Conservation (phyloP, 2,888 invertebrate species). For the Eupithecia subfuscata region DNA sequence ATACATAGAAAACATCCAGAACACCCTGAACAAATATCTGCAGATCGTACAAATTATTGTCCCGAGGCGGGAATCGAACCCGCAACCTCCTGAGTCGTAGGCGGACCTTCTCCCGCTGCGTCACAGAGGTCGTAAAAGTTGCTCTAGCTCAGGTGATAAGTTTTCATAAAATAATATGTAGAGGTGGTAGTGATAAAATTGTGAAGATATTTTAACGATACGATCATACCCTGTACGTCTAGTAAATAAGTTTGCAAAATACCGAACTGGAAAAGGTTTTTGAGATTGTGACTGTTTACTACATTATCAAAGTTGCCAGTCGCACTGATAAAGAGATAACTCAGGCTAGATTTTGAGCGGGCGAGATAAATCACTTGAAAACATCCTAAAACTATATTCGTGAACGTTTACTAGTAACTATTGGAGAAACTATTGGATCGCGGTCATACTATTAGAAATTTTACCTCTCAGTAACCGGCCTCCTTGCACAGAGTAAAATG, state of each 20-base stretch:
- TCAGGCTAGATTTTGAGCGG: too few relatives aligned
- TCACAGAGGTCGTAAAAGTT: too few relatives aligned
- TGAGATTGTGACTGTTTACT: neutral
- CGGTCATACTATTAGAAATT: neutral
- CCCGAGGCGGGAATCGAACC: too few relatives aligned
- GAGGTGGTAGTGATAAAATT: neutral
- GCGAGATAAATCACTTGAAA: too few relatives aligned
- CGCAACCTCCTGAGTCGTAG: too few relatives aligned
- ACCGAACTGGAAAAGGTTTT: neutral
- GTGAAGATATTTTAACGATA: neutral
- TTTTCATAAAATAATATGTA: neutral
- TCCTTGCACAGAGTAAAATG: neutral
- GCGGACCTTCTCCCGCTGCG: too few relatives aligned
- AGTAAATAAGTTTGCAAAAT: neutral
- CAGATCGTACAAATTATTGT: too few relatives aligned
- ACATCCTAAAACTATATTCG: neutral
- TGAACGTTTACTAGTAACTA: neutral
- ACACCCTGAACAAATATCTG: too few relatives aligned
- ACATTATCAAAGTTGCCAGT: neutral
- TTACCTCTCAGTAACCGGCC: neutral
- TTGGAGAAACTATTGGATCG: too few relatives aligned
- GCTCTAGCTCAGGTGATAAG: too few relatives aligned
- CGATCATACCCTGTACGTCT: neutral
- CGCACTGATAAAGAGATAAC: too few relatives aligned
- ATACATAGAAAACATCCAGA: too few relatives aligned